Evolutionary conservation across 23 tunicate genomes (phyloP).

Genomic region (Diplosoma virens): DNA sequence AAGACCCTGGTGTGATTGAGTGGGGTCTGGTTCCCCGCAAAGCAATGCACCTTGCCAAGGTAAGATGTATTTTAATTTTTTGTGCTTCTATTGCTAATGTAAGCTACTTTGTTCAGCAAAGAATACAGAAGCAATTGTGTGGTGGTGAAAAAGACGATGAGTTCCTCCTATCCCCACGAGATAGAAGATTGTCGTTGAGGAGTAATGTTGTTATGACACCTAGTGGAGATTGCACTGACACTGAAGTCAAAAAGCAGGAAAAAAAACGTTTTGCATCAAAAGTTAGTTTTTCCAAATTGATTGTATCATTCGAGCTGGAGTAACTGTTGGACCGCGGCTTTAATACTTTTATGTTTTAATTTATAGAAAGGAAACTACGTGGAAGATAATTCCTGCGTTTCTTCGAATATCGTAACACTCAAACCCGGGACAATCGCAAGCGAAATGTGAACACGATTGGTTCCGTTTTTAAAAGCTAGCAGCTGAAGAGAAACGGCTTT

Average conservation of each 20-base stretch:
- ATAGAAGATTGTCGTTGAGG: not conserved
- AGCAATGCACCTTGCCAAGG: constrained; percentile 31
- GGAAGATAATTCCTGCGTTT: too few relatives aligned
- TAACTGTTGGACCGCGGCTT: too few relatives aligned
- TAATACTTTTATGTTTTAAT: too few relatives aligned
- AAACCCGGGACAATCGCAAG: too few relatives aligned
- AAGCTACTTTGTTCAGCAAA: not conserved
- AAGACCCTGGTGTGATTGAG: not conserved
- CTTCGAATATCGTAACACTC: too few relatives aligned
- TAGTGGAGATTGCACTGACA: not conserved
- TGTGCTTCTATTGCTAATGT: not conserved
- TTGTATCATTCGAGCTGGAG: too few relatives aligned
- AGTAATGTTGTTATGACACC: not conserved
- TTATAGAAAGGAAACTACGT: too few relatives aligned
- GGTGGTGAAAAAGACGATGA: not conserved
- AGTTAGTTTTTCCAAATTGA: not conserved
- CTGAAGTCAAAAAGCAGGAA: not conserved
- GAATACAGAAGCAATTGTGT: constrained; percentile 6
- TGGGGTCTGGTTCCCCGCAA: constrained; percentile 25
- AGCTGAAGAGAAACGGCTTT: too few relatives aligned
- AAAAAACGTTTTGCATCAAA: not conserved
- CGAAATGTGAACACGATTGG: too few relatives aligned
- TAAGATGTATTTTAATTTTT: not conserved
- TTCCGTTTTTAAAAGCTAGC: too few relatives aligned
- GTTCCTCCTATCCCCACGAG: too few relatives aligned